Conservation (phyloP, 2,888 invertebrate genomes). For the Isoperla grammatica region DNA sequence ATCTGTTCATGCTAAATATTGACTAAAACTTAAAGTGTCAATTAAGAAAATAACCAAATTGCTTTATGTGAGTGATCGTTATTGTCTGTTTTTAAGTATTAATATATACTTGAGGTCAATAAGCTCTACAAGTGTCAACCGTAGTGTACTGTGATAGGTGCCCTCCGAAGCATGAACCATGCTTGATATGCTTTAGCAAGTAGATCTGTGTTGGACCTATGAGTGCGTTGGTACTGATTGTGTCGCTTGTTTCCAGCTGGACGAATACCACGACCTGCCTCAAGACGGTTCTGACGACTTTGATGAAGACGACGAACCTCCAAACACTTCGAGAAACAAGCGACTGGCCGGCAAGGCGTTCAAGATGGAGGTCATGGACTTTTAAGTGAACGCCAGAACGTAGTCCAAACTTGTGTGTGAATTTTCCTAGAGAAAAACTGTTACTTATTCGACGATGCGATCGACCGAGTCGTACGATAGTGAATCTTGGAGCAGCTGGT, state of each 20-base stretch:
- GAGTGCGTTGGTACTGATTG: background rate
- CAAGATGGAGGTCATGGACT: constrained; percentile 55
- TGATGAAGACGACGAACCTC: constrained; percentile 47
- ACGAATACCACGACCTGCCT: constrained; percentile 48
- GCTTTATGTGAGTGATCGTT: too few species aligned
- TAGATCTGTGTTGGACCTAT: too few species aligned
- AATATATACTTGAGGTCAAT: too few species aligned
- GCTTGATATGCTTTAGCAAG: too few species aligned
- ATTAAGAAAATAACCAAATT: too few species aligned
- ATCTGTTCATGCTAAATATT: too few species aligned
- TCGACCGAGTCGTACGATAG: background rate
- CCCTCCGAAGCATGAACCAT: too few species aligned
- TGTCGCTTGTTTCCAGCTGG: constrained; percentile 40
- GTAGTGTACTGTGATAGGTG: too few species aligned
- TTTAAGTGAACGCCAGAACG: constrained; percentile 35
- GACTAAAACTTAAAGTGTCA: too few species aligned
- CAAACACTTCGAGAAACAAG: constrained; percentile 40
- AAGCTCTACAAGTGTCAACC: too few species aligned
- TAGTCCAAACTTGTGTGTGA: background rate
- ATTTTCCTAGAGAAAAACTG: background rate
- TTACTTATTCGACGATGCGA: background rate
- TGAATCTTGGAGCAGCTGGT: background rate
- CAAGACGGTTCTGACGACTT: constrained; percentile 38
- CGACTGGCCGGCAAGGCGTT: constrained; percentile 45
- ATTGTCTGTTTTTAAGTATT: too few species aligned